Evolutionary conservation across 2,888 invertebrate genomes (phyloP).

Genomic region (Apantesis nais): DNA sequence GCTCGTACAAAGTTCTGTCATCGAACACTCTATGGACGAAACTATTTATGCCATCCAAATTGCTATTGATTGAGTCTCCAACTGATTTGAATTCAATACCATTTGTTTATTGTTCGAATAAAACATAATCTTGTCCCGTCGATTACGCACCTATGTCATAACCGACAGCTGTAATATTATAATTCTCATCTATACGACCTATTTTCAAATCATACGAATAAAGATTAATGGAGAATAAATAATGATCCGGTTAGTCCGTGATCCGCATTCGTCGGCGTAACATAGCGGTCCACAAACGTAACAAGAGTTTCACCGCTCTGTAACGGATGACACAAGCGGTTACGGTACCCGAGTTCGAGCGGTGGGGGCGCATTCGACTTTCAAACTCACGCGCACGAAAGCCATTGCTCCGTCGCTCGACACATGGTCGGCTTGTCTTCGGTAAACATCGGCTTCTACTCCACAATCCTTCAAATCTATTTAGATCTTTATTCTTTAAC

Average conservation of each 20-base stretch:
- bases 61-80: conserved; percentile 50
- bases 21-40: conserved; percentile 40
- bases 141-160: conserved; percentile 33
- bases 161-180: conserved; percentile 18
- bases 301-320: conserved; percentile 77
- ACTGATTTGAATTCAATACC: conserved; percentile 59
- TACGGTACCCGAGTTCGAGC: conserved; percentile 68
- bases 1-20: conserved; percentile 26
- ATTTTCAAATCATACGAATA: conserved; percentile 31
- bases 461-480: conserved; percentile 29
- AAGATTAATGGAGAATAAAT: conserved; percentile 38
- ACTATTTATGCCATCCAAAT: conserved; percentile 53
- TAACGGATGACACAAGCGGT: conserved; percentile 83
- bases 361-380: conserved; percentile 63
- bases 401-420: conserved; percentile 57
- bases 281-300: conserved; percentile 75
- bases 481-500: conserved; percentile 49
- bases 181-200: conserved; percentile 21
- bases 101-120: conserved; percentile 48
- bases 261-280: conserved; percentile 60
- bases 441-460: conserved; percentile 56
- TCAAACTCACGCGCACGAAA: conserved; percentile 74
- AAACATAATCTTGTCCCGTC: conserved; percentile 45
- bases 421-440: conserved; percentile 51
- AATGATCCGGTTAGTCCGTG: conserved; percentile 52